Evolutionary conservation across 2,797 vertebrate species (phyloP).

Genomic region (Lutjanus argentimaculatus): DNA sequence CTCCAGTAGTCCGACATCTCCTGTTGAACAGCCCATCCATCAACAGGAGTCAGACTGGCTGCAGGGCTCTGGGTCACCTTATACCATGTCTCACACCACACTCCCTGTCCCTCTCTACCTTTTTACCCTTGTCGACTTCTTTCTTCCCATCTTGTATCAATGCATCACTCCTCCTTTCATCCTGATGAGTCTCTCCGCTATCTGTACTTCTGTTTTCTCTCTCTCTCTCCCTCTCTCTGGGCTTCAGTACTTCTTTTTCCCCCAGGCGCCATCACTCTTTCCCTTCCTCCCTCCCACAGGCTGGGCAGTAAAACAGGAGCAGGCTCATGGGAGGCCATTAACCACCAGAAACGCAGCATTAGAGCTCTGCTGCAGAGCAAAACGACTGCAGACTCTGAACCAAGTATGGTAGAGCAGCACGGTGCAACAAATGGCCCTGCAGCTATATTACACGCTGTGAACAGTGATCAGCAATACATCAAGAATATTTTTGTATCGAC

Average conservation of each 20-base stretch:
- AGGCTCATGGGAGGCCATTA: constrained; percentile 78
- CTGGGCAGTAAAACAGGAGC: constrained; percentile 76
- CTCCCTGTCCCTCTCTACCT: constrained; percentile 28
- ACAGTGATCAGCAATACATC: constrained; percentile 1
- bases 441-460: constrained; percentile 8
- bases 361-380: constrained; percentile 54
- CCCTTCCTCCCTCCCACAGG: constrained; percentile 65
- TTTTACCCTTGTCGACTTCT: constrained; percentile 33
- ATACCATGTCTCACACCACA: constrained; percentile 77
- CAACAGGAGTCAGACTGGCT: constrained; percentile 83
- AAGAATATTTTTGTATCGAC: neutral
- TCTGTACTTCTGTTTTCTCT: constrained; percentile 24
- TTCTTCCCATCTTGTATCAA: constrained; percentile 28
- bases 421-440: constrained; percentile 33
- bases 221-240: constrained; percentile 41
- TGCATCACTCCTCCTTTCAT: constrained; percentile 39
- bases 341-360: constrained; percentile 68
- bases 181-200: neutral
- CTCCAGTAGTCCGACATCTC: constrained; percentile 38
- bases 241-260: constrained; percentile 66
- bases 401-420: constrained; percentile 37
- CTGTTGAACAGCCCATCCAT: constrained; percentile 53
- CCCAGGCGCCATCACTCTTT: constrained; percentile 74
- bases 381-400: constrained; percentile 56
- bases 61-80: constrained; percentile 79